Evolutionary conservation across 2,113 vertebrate genomes (phyloP), one percentile per base, ranked within the genome.

Genomic region (Ellobius talpinus): DNA sequence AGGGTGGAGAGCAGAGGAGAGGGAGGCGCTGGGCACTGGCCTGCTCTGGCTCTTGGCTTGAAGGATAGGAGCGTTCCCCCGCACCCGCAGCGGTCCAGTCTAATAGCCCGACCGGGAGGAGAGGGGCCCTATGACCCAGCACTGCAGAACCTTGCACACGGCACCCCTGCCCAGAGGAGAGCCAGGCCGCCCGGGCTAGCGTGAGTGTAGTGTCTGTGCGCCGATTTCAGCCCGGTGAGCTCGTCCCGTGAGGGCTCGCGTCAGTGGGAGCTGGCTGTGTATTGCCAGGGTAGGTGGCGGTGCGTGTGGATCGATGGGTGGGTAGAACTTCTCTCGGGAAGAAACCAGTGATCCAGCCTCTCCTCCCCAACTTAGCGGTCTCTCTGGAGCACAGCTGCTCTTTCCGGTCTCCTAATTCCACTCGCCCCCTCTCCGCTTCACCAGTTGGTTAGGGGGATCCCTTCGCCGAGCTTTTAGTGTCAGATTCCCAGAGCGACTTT

Each of bases 41-140:
- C 31, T 65, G 10, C 24, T 10, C 1, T 1, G n/a, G 45, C 39
- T 4, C 72, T 29, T 1, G 4, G 31, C 23, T 6, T 2, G 5
- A 45, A 55, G 29, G 68, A 17, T 52, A 14, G 31, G 47, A 14
- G 0, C 16, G 0, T 23, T 33, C 36, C 39, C 7, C 0, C 33
- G 50, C 47, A 66, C 55, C 63, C 9, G 1, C 4, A 1, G 26
- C 2, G 2, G n/a, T 42, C 42, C 24, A 0, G 1, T 14, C n/a
- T 6, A 82, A 81, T 50, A 63, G 6, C 29, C 2, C 0, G 47
- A 50, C 73, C 14, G 2, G 39, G 31, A 1, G 31, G 12, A 61
- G 55, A 23, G 50, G 4, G 14, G 31, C 7, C 9, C 66, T 10
- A 13, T 7, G 55, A 55, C 85, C 76, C 14, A 26, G 36, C 29